Percentiles rank a stretch among this genome's conserved stretches.
phyloP scores from a whole-genome alignment of 1,140 invertebrate genomes.

The Nasonia vitripennis region DNA sequence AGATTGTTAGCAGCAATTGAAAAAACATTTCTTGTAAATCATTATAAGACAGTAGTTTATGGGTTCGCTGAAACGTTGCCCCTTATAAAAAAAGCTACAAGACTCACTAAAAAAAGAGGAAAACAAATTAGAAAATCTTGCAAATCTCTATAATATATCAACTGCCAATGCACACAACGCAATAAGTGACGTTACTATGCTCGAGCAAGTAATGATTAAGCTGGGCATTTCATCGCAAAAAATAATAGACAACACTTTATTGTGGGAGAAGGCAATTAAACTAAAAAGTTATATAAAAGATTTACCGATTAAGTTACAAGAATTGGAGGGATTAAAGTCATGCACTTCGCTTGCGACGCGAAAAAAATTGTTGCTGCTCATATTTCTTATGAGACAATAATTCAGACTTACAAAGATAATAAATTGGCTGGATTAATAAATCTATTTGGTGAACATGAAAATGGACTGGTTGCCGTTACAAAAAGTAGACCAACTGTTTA shows the following conservation, averaged over 20 bases:
- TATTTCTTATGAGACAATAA: constrained; percentile 22
- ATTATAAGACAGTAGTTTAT: not conserved
- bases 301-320: not conserved
- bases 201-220: constrained; percentile 37
- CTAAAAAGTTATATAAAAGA: not conserved
- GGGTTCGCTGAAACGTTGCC: not conserved
- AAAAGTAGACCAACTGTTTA: no score
- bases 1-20: constrained; percentile 4
- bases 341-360: constrained; percentile 17
- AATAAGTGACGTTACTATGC: constrained; percentile 43
- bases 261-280: constrained; percentile 31
- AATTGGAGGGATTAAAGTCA: not conserved
- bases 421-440: no score
- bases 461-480: no score
- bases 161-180: constrained; percentile 43
- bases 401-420: not conserved
- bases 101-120: constrained; percentile 31
- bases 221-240: constrained; percentile 33
- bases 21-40: constrained; percentile 39
- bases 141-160: constrained; percentile 22
- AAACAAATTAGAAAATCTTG: constrained; percentile 49
- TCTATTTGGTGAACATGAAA: no score
- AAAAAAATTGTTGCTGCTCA: constrained; percentile 16
- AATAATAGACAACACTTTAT: constrained; percentile 22
- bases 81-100: constrained; percentile 3